Evolutionary conservation across 2,797 vertebrate species (phyloP).

Genomic region (Fistularia commersonii): DNA sequence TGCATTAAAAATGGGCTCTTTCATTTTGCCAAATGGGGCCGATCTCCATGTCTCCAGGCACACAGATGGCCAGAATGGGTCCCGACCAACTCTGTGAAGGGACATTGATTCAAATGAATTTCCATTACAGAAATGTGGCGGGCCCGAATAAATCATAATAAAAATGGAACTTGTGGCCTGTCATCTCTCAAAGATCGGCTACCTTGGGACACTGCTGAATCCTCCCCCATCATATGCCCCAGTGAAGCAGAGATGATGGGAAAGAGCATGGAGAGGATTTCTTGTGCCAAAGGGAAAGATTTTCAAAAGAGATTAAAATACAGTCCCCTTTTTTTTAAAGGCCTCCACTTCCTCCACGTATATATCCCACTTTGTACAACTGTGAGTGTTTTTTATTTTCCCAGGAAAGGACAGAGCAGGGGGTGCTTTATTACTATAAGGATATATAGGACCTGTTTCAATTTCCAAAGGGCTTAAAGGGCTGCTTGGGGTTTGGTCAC

Average conservation of each 20-base stretch:
- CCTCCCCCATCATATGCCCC: slow-evolving; percentile 80
- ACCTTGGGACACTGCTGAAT: slow-evolving; percentile 77
- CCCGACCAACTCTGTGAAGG: slow-evolving; percentile 49
- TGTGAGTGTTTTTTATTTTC: slow-evolving; percentile 9
- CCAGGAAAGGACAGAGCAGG: slow-evolving; percentile 3
- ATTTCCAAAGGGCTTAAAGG: slow-evolving; percentile 22
- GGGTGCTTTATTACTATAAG: slow-evolving; percentile 26
- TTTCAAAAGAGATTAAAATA: slow-evolving; percentile 69
- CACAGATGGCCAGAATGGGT: slow-evolving; percentile 50
- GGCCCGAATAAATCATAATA: slow-evolving; percentile 82
- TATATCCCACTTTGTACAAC: slow-evolving; percentile 8
- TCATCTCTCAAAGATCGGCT: slow-evolving; percentile 78
- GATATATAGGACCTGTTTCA: slow-evolving; percentile 15
- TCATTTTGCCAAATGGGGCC: slow-evolving; percentile 59
- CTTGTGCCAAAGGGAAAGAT: slow-evolving; percentile 66
- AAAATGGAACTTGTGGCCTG: slow-evolving; percentile 78
- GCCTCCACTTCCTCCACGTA: slow-evolving; percentile 30
- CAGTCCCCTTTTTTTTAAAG: slow-evolving; percentile 46
- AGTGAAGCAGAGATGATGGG: slow-evolving; percentile 78
- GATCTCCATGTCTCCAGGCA: slow-evolving; percentile 39
- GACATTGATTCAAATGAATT: slow-evolving; percentile 76
- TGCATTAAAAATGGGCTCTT: slow-evolving; percentile 55
- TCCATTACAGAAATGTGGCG: slow-evolving; percentile 76
- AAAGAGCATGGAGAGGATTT: slow-evolving; percentile 63
- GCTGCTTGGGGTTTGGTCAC: slow-evolving; percentile 33